Evolutionary conservation across 2,113 vertebrate species (phyloP).

Genomic region (Microtus oregoni): DNA sequence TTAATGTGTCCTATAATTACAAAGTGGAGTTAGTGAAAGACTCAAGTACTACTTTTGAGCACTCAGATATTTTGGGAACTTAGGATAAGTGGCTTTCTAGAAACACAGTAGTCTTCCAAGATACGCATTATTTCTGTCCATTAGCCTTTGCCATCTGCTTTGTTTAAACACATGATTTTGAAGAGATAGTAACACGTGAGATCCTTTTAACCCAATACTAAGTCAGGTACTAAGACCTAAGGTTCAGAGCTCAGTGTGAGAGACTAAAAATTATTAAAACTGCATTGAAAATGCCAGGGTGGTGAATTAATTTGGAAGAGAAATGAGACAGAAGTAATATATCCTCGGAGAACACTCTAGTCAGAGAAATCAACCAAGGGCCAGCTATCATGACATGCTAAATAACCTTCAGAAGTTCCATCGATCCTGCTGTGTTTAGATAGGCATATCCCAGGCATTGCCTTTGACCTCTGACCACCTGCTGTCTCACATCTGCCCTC

Average conservation of each 20-base stretch:
- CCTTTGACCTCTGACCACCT: neutral
- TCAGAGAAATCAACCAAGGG: neutral
- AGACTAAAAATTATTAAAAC: neutral
- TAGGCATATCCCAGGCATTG: neutral
- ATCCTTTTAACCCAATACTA: neutral
- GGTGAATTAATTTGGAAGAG: slow-evolving; percentile 38
- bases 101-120: neutral
- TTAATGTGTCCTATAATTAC: neutral
- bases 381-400: neutral
- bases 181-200: neutral
- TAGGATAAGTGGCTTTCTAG: neutral
- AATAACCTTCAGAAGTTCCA: slow-evolving; percentile 17
- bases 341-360: neutral
- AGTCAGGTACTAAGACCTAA: neutral
- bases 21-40: neutral
- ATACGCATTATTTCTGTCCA: neutral
- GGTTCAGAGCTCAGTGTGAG: neutral
- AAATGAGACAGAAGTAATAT: slow-evolving; percentile 31
- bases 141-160: neutral
- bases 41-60: neutral
- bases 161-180: neutral
- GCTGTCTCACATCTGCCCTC: neutral
- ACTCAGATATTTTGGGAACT: neutral
- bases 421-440: neutral
- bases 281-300: neutral